Evolutionary conservation across 1,140 invertebrate species (phyloP).

Genomic region (Goniozus legneri): DNA sequence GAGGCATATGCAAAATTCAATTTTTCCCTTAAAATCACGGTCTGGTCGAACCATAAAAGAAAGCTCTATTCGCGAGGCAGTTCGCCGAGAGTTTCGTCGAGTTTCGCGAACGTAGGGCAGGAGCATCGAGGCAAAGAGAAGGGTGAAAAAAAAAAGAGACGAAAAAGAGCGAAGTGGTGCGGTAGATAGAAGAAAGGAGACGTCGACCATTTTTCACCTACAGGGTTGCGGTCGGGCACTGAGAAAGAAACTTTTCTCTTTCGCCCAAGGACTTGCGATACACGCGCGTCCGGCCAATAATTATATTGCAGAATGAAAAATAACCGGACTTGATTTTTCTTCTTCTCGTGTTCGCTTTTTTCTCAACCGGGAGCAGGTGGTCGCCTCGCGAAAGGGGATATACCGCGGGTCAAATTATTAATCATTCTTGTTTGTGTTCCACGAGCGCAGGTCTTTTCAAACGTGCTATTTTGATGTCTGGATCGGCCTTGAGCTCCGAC

Average conservation of each 20-base stretch:
- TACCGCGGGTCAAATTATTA: constrained; percentile 11
- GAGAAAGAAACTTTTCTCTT: constrained; percentile 22
- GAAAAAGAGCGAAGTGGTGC: background rate
- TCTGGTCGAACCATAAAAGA: too few relatives aligned
- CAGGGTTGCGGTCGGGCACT: constrained; percentile 4
- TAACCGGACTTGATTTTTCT: constrained; percentile 32
- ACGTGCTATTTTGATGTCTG: constrained; percentile 90
- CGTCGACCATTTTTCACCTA: constrained; percentile 26
- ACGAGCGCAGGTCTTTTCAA: constrained; percentile 76
- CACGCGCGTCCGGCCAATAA: constrained; percentile 25
- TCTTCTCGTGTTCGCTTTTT: too few relatives aligned
- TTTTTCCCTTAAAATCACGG: too few relatives aligned
- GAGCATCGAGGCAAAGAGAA: background rate
- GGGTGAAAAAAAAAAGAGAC: background rate
- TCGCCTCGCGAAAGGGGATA: too few relatives aligned
- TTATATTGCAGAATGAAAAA: constrained; percentile 35
- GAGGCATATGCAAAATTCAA: too few relatives aligned
- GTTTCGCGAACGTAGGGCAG: too few relatives aligned
- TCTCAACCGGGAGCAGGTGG: too few relatives aligned
- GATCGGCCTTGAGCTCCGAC: constrained; percentile 87
- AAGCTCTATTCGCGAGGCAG: too few relatives aligned
- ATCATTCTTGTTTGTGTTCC: constrained; percentile 13
- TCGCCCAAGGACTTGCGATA: constrained; percentile 13
- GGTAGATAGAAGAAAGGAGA: constrained; percentile 4
- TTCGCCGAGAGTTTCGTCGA: too few relatives aligned